These are phyloP conservation scores for Phthorimaea operculella DNA, from an alignment of 1,140 invertebrate genomes.

Conservation along the genomic window DNA sequence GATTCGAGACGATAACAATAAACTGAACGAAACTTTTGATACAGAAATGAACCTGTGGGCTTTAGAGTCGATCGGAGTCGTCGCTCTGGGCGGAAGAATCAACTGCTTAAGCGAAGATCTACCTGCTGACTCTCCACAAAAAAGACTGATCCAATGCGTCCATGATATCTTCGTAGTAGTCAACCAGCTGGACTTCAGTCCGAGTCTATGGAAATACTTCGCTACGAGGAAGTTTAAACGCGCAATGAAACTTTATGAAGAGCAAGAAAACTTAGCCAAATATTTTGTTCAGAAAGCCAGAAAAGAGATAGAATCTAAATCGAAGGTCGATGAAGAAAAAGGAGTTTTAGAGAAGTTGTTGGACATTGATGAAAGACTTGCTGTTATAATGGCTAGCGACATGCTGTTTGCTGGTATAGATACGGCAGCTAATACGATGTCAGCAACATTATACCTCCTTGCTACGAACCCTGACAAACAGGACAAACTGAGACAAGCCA, in stretches of 20 bases:
- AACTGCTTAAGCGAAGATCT: constrained; percentile 69
- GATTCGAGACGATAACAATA: constrained; percentile 63
- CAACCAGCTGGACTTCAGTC: constrained; percentile 71
- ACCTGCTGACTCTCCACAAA: constrained; percentile 66
- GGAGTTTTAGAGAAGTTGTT: constrained; percentile 69
- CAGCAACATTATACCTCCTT: constrained; percentile 70
- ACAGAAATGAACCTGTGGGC: constrained; percentile 76
- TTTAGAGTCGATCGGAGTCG: constrained; percentile 74
- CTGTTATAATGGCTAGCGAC: constrained; percentile 75
- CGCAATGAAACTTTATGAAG: constrained; percentile 58
- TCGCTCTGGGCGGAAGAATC: constrained; percentile 75
- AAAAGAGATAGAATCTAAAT: constrained; percentile 8
- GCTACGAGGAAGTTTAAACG: constrained; percentile 70
- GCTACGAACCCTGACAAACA: constrained; percentile 74
- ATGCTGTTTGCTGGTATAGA: constrained; percentile 81
- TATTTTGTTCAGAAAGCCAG: neutral
- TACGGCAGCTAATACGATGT: constrained; percentile 67
- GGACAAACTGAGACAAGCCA: constrained; percentile 71
- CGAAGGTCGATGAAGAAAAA: constrained; percentile 25
- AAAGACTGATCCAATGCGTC: constrained; percentile 70
- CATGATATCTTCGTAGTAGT: constrained; percentile 71
- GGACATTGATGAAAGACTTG: constrained; percentile 66
- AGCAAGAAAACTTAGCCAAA: constrained; percentile 20
- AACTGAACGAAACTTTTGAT: constrained; percentile 70
- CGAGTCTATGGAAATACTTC: constrained; percentile 72